Conservation (phyloP, 2,797 vertebrate genomes). For the Gymnoscopelus microlampas region DNA sequence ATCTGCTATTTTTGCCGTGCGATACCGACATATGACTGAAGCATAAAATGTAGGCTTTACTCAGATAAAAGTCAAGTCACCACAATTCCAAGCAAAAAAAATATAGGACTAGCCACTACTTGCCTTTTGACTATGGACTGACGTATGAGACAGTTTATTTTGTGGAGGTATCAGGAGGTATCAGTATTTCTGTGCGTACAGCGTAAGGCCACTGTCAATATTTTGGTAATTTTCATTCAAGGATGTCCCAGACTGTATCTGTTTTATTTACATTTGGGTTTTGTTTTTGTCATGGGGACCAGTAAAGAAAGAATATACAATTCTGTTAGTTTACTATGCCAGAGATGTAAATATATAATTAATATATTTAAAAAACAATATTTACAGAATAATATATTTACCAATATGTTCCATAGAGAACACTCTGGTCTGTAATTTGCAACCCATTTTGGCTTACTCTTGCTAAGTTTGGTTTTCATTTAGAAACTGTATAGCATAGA, state of each 20-base stretch:
- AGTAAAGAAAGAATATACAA: conserved; percentile 25
- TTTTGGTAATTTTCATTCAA: too few relatives aligned
- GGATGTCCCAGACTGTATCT: too few relatives aligned
- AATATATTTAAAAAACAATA: conserved; percentile 58
- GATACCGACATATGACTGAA: too few relatives aligned
- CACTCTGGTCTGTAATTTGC: conserved; percentile 11
- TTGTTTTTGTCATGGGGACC: conserved; percentile 23
- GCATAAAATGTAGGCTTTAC: too few relatives aligned
- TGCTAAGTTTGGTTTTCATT: too few relatives aligned
- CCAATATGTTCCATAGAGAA: conserved; percentile 29
- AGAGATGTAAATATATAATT: conserved; percentile 62
- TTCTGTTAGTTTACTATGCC: conserved; percentile 23
- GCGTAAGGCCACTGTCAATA: too few relatives aligned
- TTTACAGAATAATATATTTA: conserved; percentile 56
- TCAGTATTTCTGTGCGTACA: too few relatives aligned
- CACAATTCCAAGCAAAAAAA: neutral
- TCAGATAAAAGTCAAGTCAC: too few relatives aligned
- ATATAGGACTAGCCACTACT: conserved; percentile 58
- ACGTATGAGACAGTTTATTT: too few relatives aligned
- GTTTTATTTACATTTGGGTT: neutral
- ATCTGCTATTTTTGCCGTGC: too few relatives aligned
- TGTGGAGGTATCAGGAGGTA: too few relatives aligned
- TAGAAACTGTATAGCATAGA: too few relatives aligned
- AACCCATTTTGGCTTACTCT: neutral
- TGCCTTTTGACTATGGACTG: conserved; percentile 60